Base-by-base conservation (phyloP, 2,888 invertebrate species). In the Anticlea derivata region DNA sequence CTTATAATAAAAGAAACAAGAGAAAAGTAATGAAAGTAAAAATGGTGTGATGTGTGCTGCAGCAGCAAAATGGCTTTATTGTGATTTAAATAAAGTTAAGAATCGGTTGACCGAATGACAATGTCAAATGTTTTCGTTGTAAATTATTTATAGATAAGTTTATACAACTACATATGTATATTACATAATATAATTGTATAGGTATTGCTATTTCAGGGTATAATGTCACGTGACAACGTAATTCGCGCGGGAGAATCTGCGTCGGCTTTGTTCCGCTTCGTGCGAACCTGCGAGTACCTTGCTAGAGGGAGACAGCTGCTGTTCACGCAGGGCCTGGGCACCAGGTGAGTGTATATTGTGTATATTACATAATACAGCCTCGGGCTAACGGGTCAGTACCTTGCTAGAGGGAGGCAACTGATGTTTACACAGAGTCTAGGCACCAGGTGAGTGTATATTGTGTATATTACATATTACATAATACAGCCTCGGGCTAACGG, bases 241-340 rank as follows among this genome's bases (percentile, higher is more conserved):
- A 93, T 93, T 0, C 82, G 95, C 26, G 97, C 97, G 0, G 97
- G 98, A 63, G 96, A 97, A 68, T 93, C 93, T 4, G 97, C 97
- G 0, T 94, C 96, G 0, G 97, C 98, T 0, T 86, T 96, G 69
- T 98, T 99, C 86, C 93, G 96, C 50, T 98, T 99, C 82, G 93
- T 96, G 49, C 93, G 95, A 34, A 95, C 97, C 74, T 98, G 98
- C 0, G 99, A 99, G 80, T 97, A 95, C 83, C 93, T 99, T 7
- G 78, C 80, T 2, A 26, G 66, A 0, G 84, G 81, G 0, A 38
- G 88, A 0, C 39, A 84, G 0, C 65, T 87, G 24, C 73, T 87
- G 3, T 78, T 87, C 70, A 83, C 86, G 83, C 95, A 61, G 45
- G 92, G 60, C 94, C 97, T 46, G 92, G 97, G 91, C 86, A 97